These are phyloP conservation scores for Phymatocera aterrima DNA, from an alignment of 2,888 invertebrate genomes.

Conservation along the genomic window DNA sequence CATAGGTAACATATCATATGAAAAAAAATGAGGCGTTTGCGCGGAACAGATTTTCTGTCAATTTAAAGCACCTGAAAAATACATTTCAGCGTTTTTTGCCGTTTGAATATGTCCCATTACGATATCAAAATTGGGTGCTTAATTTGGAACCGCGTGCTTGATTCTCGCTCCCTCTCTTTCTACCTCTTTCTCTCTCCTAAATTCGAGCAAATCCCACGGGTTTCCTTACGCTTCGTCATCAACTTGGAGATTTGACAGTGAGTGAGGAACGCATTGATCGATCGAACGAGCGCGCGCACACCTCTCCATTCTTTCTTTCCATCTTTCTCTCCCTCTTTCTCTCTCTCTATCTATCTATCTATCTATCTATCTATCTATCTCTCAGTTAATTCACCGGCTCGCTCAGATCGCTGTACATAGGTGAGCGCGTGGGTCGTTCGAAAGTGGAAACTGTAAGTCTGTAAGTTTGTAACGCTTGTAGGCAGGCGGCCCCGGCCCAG, in stretches of 20 bases:
- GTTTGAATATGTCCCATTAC: conserved; percentile 26
- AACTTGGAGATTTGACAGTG: conserved; percentile 46
- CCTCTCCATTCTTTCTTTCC: conserved; percentile 11
- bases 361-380: conserved; percentile 23
- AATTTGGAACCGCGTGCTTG: conserved; percentile 1
- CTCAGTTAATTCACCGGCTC: no score
- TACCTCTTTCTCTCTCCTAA: not conserved
- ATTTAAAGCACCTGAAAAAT: not conserved
- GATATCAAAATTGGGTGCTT: conserved; percentile 24
- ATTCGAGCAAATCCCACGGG: conserved; percentile 41
- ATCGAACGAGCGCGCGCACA: conserved; percentile 43
- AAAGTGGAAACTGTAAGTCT: conserved; percentile 51
- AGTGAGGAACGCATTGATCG: conserved; percentile 43
- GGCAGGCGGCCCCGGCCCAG: conserved; percentile 40
- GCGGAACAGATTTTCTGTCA: not conserved
- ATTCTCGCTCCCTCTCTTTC: no score
- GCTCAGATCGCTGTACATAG: conserved; percentile 32
- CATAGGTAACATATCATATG: no score
- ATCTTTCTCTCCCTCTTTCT: conserved; percentile 37
- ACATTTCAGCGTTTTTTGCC: not conserved
- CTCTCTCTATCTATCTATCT: conserved; percentile 42
- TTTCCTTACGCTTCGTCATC: conserved; percentile 45
- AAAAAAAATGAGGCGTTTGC: not conserved
- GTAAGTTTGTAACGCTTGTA: conserved; percentile 48
- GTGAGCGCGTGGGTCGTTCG: conserved; percentile 29